Evolutionary conservation across 2,888 invertebrate species (phyloP).

Genomic region (Cartodere bifasciata): DNA sequence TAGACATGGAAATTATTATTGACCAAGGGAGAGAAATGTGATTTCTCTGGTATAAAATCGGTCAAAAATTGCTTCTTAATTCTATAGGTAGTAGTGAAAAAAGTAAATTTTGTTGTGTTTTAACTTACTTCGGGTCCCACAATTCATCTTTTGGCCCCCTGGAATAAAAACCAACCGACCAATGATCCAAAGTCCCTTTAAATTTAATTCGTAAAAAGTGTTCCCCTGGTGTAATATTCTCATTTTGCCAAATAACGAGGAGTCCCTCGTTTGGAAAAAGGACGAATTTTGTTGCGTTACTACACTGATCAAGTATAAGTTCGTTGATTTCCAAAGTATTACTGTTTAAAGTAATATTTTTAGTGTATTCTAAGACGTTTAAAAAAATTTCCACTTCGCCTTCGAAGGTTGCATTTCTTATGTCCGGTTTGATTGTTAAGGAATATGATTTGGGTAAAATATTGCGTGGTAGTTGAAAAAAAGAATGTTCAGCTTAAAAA

Average conservation of each 20-base stretch:
- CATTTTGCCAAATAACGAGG: slow-evolving; percentile 16
- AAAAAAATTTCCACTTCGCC: slow-evolving; percentile 21
- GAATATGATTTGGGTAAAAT: slow-evolving; percentile 19
- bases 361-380: slow-evolving; percentile 9
- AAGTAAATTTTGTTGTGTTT: slow-evolving; percentile 10
- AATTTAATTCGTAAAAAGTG: slow-evolving; percentile 50
- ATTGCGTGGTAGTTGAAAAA: slow-evolving; percentile 11
- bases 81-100: too few species aligned
- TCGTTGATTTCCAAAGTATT: slow-evolving; percentile 18
- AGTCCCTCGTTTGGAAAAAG: slow-evolving; percentile 1
- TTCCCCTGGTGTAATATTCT: slow-evolving; percentile 25
- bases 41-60: too few species aligned
- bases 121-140: slow-evolving; percentile 4
- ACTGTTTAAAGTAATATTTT: slow-evolving; percentile 21
- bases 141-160: slow-evolving; percentile 7
- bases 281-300: too few species aligned
- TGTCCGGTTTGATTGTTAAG: slow-evolving; percentile 18
- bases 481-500: too few species aligned
- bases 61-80: too few species aligned
- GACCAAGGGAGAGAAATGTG: too few species aligned
- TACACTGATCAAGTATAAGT: slow-evolving; percentile 16
- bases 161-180: slow-evolving; percentile 54
- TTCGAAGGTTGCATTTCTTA: slow-evolving; percentile 18
- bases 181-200: slow-evolving; percentile 46
- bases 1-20: too few species aligned